Base-by-base conservation (phyloP, 2,888 invertebrate genomes). In the Sesamia inferens region DNA sequence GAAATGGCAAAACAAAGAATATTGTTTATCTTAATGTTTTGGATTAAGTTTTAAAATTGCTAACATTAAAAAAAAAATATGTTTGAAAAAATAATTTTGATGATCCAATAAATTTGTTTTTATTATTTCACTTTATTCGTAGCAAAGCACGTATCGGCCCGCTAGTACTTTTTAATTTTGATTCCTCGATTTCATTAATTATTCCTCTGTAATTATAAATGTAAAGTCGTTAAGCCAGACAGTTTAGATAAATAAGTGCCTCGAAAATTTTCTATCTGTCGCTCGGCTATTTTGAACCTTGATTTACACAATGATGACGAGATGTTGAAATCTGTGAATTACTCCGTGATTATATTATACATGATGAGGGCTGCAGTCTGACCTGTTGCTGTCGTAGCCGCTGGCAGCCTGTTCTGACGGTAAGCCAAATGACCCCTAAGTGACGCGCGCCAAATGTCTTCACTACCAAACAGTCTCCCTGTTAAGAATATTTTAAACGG, bases 391-490 rank as follows among this genome's bases (percentile, higher is more conserved):
- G 58, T 47, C 13, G 44, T 39, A 59, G 51, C 47, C 74, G 76
- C 85, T 93, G 93, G 92, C 94, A 92, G 85, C 78, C 76, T 73
- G 82, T 87, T 78, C 90, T 89, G 90, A 89, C 81, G 85, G 82
- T 83, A 79, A 78, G 92, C 93, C 93, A 94, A 94, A 94, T 91
- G 88, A 90, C 90, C 87, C 87, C 83, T 79, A 83, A 86, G 78
- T 88, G 84, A 85, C 78, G 79, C 77, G 87, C 79, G 90, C 91
- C 90, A 92, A 92, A 81, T 83, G 80, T 81, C 83, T 79, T 74
- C 76, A 79, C 85, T 80, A 84, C 78, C 68, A 68, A 70, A 70
- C 74, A 74, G 68, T 83, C 76, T 79, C 78, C 66, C 68, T 74
- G 71, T 78, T 71, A 74, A 64, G 51, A 79, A 74, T 75, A 71